Evolutionary conservation across 2,888 invertebrate genomes (phyloP).

Genomic region (Meloe dianella): DNA sequence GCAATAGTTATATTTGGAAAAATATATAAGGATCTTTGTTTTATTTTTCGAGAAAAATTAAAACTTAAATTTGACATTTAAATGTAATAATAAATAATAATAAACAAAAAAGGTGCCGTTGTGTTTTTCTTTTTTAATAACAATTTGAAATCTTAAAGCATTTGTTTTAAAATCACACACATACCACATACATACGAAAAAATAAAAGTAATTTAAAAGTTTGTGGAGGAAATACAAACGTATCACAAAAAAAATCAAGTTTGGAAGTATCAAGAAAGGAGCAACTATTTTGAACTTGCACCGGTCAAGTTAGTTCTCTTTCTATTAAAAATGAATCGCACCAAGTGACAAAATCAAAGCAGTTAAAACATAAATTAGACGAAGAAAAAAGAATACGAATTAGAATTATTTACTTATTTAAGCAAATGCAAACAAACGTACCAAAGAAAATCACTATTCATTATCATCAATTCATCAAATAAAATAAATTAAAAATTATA

Average conservation of each 20-base stretch:
- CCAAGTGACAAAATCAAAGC: conserved; percentile 17
- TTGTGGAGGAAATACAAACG: conserved; percentile 19
- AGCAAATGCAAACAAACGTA: conserved; percentile 32
- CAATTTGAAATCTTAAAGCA: conserved; percentile 15
- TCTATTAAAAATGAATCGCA: conserved; percentile 9
- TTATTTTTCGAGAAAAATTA: not conserved
- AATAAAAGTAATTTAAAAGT: conserved; percentile 12
- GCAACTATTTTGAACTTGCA: conserved; percentile 35
- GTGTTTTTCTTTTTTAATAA: not conserved
- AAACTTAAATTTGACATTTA: conserved; percentile 22
- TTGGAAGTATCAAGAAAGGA: conserved; percentile 19
- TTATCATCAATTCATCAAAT: conserved; percentile 37
- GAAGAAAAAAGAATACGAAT: conserved; percentile 21
- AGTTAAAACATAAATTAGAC: conserved; percentile 2
- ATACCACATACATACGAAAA: conserved; percentile 14
- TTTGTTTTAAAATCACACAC: conserved; percentile 15
- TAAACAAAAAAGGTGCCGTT: conserved; percentile 18
- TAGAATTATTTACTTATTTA: conserved; percentile 16
- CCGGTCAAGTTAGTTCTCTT: conserved; percentile 45
- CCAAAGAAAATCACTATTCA: conserved; percentile 37
- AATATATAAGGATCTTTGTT: conserved; percentile 13
- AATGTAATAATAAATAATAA: conserved; percentile 22
- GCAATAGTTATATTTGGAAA: conserved; percentile 19
- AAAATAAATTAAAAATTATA: conserved; percentile 4
- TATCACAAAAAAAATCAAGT: conserved; percentile 30